Base-by-base conservation (phyloP, 2,113 vertebrate species). In the Acrocephalus arundinaceus region DNA sequence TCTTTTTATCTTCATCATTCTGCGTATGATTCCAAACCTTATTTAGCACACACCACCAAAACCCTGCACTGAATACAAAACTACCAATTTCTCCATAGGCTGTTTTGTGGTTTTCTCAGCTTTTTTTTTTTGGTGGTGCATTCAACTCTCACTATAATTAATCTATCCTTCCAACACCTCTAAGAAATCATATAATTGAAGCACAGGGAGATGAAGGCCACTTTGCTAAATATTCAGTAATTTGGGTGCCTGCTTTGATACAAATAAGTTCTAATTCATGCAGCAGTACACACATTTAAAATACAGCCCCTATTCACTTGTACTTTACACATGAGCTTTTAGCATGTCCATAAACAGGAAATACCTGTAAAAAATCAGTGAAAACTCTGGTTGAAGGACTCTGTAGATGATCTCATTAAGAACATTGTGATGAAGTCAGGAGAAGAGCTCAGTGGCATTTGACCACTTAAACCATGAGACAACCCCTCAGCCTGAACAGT, bases 101-200 rank as follows among this genome's bases (percentile, higher is more conserved):
- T 93, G 96, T 95, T 88, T 93, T 82, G 81, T 94, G 45, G 41
- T 79, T 81, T 92, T 96, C 93, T 93, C 84, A 82, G 68, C 30
- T 25, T 49, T 37, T 41, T 61, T 61, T 90, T 65, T 57, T 51
- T 37, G 3, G 37, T 84, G 85, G 70, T 85, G 54, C 74, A 94
- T 27, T 94, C 63, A 91, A 71, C 71, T 87, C 82, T 91, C 90
- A 45, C 85, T 90, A 66, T 91, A 94, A 96, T 96, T 95, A 94
- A 91, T 90, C 79, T 94, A 86, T 90, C 82, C 72, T 94, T 87
- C 88, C 81, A 93, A 84, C 67, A 93, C 87, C 95, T 96, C 85
- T 93, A 96, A 87, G 85, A 97, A 95, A 89, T 94, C 78, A 66
- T 90, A 73, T 73, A 76, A 96, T 49, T 92, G 85, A 96, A 94